phyloP scores from a whole-genome alignment of 2,113 vertebrate species.

The Hemiscyllium ocellatum region DNA sequence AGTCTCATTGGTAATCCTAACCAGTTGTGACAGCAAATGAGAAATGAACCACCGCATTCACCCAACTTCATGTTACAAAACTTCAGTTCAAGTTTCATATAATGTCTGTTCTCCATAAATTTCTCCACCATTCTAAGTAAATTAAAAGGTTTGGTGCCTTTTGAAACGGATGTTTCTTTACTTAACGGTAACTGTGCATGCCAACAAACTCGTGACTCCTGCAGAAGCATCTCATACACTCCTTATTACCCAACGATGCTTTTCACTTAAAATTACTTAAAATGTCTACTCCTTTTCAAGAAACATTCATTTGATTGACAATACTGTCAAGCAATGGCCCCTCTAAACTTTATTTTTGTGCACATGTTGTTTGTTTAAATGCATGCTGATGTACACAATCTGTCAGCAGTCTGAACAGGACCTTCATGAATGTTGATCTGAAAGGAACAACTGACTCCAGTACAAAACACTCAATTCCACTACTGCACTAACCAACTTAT shows the following conservation, averaged over 20 bases:
- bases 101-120: background rate
- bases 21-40: background rate
- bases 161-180: background rate
- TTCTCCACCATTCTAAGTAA: background rate
- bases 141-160: background rate
- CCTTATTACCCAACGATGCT: background rate
- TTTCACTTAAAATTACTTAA: background rate
- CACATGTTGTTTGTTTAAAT: no score
- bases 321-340: background rate
- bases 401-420: no score
- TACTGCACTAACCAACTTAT: background rate
- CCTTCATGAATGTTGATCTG: no score
- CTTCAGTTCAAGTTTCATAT: background rate
- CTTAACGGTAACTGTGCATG: background rate
- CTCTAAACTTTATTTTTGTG: no score
- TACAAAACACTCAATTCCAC: background rate
- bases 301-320: background rate
- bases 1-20: background rate
- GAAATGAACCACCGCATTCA: background rate
- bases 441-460: background rate
- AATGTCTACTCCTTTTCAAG: background rate
- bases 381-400: no score
- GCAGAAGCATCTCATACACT: background rate
- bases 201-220: background rate
- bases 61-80: background rate